phyloP scores from a whole-genome alignment of 2,113 vertebrate species.

The Xiphophorus maculatus region DNA sequence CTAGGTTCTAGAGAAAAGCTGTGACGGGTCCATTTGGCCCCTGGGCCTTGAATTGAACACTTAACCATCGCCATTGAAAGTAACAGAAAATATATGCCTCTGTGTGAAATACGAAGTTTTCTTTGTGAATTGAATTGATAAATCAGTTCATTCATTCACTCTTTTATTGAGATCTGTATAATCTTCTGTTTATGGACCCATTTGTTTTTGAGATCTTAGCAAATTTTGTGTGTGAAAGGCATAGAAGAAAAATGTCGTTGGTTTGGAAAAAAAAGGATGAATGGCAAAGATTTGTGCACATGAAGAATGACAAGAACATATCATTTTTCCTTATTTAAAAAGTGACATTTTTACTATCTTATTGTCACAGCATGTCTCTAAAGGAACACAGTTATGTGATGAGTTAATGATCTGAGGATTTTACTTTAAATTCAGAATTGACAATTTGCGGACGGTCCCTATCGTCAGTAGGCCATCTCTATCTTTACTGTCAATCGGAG shows the following conservation, averaged over 20 bases:
- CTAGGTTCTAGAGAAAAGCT: too few relatives aligned
- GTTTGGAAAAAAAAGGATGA: not conserved
- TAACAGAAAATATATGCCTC: too few relatives aligned
- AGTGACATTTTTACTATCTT: not conserved
- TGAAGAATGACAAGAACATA: not conserved
- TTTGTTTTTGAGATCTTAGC: not conserved
- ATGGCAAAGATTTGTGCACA: not conserved
- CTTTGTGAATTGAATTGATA: too few relatives aligned
- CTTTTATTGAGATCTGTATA: too few relatives aligned
- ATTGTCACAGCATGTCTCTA: not conserved
- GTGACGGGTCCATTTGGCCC: too few relatives aligned
- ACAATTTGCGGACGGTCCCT: slow-evolving; percentile 46
- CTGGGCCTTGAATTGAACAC: too few relatives aligned
- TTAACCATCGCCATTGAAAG: too few relatives aligned
- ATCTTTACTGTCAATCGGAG: not conserved
- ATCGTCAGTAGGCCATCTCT: not conserved
- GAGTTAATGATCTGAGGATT: not conserved
- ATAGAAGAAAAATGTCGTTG: not conserved
- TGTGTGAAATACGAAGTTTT: too few relatives aligned
- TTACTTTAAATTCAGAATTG: not conserved
- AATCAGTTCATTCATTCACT: too few relatives aligned
- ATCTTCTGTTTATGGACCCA: too few relatives aligned
- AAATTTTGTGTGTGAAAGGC: not conserved
- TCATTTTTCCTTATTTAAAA: not conserved
- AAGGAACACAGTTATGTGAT: not conserved